A percentile compares a stretch with the other conserved stretches of the same genome.
Conservation (phyloP, 1,140 invertebrate species). For the Drosophila sechellia region DNA sequence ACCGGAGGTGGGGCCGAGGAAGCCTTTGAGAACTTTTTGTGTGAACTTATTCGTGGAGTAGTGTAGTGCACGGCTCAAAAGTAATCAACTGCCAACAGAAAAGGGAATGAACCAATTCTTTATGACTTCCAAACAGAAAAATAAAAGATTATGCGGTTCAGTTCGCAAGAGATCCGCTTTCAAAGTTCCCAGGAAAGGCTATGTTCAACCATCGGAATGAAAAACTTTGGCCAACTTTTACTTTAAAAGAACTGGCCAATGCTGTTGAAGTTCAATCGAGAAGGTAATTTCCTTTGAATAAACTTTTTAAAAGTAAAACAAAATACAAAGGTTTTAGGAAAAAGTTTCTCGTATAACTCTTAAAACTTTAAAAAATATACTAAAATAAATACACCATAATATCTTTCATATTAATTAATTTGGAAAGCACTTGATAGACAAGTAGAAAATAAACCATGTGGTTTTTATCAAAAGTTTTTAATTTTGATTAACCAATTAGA, state of each 20-base stretch:
- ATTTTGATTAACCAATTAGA: background rate
- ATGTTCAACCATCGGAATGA: constrained; percentile 11
- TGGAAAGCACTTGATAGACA: too few species aligned
- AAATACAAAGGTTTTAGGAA: background rate
- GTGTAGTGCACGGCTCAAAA: constrained; percentile 19
- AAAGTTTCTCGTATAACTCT: too few species aligned
- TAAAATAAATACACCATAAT: too few species aligned
- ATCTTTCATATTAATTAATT: too few species aligned
- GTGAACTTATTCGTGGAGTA: constrained; percentile 21
- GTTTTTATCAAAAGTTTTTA: background rate
- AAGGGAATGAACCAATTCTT: constrained; percentile 13
- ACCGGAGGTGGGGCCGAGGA: background rate
- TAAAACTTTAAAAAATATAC: too few species aligned
- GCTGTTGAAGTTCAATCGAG: background rate
- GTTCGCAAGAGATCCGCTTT: constrained; percentile 31
- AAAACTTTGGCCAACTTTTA: constrained; percentile 15
- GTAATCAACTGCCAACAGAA: constrained; percentile 37
- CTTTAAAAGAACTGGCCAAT: constrained; percentile 7
- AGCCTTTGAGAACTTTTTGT: constrained; percentile 42
- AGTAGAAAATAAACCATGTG: background rate
- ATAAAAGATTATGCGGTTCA: constrained; percentile 20
- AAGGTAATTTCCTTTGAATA: background rate
- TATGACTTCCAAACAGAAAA: constrained; percentile 23
- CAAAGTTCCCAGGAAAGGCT: constrained; percentile 16
- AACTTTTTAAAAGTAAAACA: background rate